These are phyloP conservation scores for Macrotrachela quadricornifera DNA, from an alignment of 1,140 invertebrate species.

Conservation along the genomic window DNA sequence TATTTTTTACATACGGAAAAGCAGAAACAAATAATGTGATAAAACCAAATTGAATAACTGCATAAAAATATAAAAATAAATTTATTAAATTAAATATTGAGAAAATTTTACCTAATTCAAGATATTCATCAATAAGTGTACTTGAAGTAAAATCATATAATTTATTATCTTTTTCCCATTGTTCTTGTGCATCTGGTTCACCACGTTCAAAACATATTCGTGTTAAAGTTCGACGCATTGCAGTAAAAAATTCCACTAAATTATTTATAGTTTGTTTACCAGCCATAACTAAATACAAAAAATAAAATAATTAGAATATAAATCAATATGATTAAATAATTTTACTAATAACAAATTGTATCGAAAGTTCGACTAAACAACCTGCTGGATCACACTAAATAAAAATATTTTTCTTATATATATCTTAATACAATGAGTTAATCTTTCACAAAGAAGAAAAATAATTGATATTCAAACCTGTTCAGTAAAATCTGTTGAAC, in stretches of 20 bases:
- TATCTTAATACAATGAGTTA: no score
- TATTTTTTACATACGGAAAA: not conserved
- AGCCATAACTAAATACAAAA: not conserved
- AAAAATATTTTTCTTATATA: no score
- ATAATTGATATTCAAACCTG: no score
- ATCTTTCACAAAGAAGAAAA: no score
- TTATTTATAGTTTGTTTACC: slow-evolving; percentile 7
- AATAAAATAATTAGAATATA: not conserved
- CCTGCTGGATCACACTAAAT: slow-evolving; percentile 8
- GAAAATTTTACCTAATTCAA: slow-evolving; percentile 7
- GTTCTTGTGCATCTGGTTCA: not conserved
- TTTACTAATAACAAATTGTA: slow-evolving; percentile 7
- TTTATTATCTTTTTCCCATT: not conserved
- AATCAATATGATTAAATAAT: not conserved
- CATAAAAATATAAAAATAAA: not conserved
- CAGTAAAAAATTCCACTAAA: not conserved
- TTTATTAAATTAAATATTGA: not conserved
- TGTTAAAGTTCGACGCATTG: not conserved
- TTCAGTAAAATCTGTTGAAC: no score
- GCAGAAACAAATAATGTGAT: slow-evolving; percentile 8
- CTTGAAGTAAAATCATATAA: not conserved
- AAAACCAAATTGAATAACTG: slow-evolving; percentile 9
- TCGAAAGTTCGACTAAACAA: slow-evolving; percentile 5
- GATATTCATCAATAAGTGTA: slow-evolving; percentile 5
- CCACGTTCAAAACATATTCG: not conserved